These are phyloP conservation scores for Callinectes sapidus DNA, from an alignment of 2,888 invertebrate genomes.

Conservation along the genomic window DNA sequence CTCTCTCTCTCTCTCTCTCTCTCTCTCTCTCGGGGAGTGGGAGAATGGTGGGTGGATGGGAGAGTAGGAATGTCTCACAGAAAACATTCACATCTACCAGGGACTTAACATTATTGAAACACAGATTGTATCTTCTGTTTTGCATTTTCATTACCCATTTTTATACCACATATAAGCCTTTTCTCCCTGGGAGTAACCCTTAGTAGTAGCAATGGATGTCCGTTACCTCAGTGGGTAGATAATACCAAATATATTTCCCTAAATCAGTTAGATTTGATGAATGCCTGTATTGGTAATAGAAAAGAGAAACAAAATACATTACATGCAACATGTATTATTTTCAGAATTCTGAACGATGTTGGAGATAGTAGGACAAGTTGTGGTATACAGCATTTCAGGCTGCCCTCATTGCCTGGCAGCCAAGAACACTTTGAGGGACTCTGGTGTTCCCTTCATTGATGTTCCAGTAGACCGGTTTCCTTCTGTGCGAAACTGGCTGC, in stretches of 20 bases:
- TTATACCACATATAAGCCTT: no score
- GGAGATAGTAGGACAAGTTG: conserved; percentile 49
- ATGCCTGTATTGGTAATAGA: neutral
- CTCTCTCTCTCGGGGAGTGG: no score
- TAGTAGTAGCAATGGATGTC: no score
- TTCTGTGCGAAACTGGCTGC: conserved; percentile 50
- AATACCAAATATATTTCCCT: neutral
- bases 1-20: no score
- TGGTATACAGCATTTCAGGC: conserved; percentile 49
- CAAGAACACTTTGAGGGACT: conserved; percentile 50
- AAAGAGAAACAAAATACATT: neutral
- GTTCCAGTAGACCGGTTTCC: conserved; percentile 53
- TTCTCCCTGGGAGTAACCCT: no score
- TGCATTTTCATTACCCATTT: no score
- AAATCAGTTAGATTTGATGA: neutral
- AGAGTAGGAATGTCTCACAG: no score
- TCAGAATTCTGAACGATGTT: conserved; percentile 35
- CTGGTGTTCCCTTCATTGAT: conserved; percentile 37
- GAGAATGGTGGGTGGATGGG: no score
- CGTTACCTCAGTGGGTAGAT: neutral
- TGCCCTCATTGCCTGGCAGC: conserved; percentile 60
- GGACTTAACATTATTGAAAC: no score
- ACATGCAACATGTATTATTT: neutral
- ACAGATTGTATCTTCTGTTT: no score
- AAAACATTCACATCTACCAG: no score